Evolutionary conservation across 2,888 invertebrate species (phyloP), one percentile per base, ranked within the genome.

Genomic region (Ametastegia equiseti): DNA sequence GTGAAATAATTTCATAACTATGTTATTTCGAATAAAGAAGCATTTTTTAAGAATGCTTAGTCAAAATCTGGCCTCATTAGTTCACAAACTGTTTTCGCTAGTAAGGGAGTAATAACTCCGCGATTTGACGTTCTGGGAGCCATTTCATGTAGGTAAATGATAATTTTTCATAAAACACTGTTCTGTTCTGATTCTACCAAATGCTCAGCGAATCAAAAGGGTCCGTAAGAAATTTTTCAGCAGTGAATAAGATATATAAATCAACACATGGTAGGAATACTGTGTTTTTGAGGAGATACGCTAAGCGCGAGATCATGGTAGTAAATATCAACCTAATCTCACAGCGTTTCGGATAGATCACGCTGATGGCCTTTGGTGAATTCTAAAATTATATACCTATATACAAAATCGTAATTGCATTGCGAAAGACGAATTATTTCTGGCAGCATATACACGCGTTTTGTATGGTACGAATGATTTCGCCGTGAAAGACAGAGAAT

Each of bases 351-450:
- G 36, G 36, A 50, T 36, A 75, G 75, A 75, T 36, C n/a, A n/a
- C n/a, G 75, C 50, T 19, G 33, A 50, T 75, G 75, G 50, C 54
- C 54, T 23, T 3, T 78, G 78, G 63, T 45, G 78, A 78, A 78
- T 60, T 78, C 63, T 30, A 27, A 78, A 78, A 78, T 60, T 45
- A 60, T n/a, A n/a, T n/a, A n/a, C n/a, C n/a, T n/a, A n/a, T n/a
- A n/a, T 15, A 60, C 42, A 15, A 42, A 78, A 39, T 42, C 23
- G 77, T 39, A 50, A 65, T 60, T 80, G 9, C 47, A 69, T 86
- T 85, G 84, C 84, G 83, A 84, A 84, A 83, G 71, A 81, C 45
- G 42, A 82, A 87, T 88, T 86, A 84, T 86, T 87, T 85, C 27
- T 78, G 78, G 78, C 86, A 80, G 82, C 81, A 73, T 83, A n/a